A percentile compares a stretch with the other conserved stretches of the same genome.
Conservation (phyloP, 2,888 invertebrate genomes). For the Biston stratarius region DNA sequence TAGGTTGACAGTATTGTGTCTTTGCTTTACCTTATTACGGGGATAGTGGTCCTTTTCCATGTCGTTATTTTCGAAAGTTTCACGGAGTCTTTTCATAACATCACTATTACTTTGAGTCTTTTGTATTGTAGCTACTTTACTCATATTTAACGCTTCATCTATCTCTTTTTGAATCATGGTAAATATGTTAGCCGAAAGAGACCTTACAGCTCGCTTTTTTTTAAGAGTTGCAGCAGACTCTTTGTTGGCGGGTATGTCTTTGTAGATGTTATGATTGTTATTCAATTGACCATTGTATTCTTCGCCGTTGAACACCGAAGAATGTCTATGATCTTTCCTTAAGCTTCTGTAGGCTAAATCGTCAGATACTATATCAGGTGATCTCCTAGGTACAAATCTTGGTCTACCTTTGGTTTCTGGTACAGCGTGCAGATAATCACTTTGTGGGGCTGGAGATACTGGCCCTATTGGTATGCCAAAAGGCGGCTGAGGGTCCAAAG, state of each 20-base stretch:
- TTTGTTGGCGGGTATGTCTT: slow-evolving; percentile 69
- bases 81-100: slow-evolving; percentile 81
- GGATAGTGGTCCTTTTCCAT: slow-evolving; percentile 75
- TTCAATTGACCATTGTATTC: slow-evolving; percentile 81
- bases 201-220: slow-evolving; percentile 93
- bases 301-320: slow-evolving; percentile 78
- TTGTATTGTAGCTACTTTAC: slow-evolving; percentile 82
- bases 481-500: slow-evolving; percentile 93
- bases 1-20: slow-evolving; percentile 81
- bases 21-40: slow-evolving; percentile 84
- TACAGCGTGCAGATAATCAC: slow-evolving; percentile 93
- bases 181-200: slow-evolving; percentile 94
- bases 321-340: slow-evolving; percentile 91
- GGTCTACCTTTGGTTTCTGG: slow-evolving; percentile 88
- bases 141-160: slow-evolving; percentile 85
- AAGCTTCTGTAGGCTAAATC: slow-evolving; percentile 95
- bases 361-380: slow-evolving; percentile 94
- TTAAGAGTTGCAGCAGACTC: slow-evolving; percentile 81
- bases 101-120: slow-evolving; percentile 88
- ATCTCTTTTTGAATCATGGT: slow-evolving; percentile 90
- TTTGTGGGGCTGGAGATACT: slow-evolving; percentile 91
- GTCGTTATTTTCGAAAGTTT: slow-evolving; percentile 79
- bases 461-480: slow-evolving; percentile 96
- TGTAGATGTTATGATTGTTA: slow-evolving; percentile 73
- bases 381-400: slow-evolving; percentile 88